Base-by-base conservation (phyloP, 2,797 vertebrate genomes). In the Pseudochromis fuscus region DNA sequence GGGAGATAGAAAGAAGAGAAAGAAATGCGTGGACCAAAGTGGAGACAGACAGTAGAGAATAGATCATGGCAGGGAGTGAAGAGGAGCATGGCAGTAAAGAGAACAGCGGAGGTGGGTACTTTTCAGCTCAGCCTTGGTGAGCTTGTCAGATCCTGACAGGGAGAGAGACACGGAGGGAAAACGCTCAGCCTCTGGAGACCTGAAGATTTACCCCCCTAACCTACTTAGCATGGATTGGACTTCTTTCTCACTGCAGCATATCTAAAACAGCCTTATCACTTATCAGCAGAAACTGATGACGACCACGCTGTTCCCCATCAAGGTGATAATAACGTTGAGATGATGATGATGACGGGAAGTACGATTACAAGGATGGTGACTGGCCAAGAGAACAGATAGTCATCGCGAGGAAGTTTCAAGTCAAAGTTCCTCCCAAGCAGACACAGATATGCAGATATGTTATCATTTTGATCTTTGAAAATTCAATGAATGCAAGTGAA, bases 131-230 rank as follows among this genome's bases (percentile, higher is more conserved):
- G 88, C 79, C 75, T 82, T 82, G 72, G 87, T 83, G 81, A 86
- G 86, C 77, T 88, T 89, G 88, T 91, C 90, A 89, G 82, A 86
- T 75, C 77, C 73, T 86, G 87, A 87, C 88, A 88, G 66, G 65
- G 75, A 78, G 73, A 84, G 79, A 89, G 79, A 77, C 65, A 64
- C 19, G 21, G 75, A 88, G 78, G 66, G 70, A 85, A 80, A 84
- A 76, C 23, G 61, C 50, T 81, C 80, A 65, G 71, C 73, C 88
- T 86, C 82, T 60, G 72, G 88, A 90, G 88, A 88, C 83, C 72
- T 82, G 75, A 84, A 88, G 88, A 89, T 88, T 86, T 88, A 90
- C 79, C 88, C 88, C 89, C 73, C 58, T 88, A 93, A 91, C 90
- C 86, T 83, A 90, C 81, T 92, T 91, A 91, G 74, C 84, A 88